Evolutionary conservation across 2,888 invertebrate species (phyloP), one percentile per base, ranked within the genome.

Genomic region (Agonopterix alstromeriana): DNA sequence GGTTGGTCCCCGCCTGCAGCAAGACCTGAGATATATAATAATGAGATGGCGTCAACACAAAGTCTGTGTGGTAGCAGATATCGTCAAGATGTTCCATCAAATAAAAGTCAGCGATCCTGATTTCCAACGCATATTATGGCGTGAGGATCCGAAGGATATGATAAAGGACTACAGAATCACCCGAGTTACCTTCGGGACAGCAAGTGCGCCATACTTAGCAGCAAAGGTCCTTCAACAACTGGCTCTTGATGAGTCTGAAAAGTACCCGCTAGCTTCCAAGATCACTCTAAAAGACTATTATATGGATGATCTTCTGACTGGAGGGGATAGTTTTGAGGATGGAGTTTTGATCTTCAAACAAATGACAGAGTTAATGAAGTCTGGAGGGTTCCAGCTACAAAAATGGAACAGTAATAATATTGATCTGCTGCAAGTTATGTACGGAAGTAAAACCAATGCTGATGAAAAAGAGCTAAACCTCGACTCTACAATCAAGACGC

Each of bases 41-140:
- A 50, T 62, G 49, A 46, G 60, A 10, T 68, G 67, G 61, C 45
- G 66, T 36, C 38, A 8, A 0, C 46, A 61, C 45, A 52, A 49
- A 0, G 50, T 66, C 0, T 58, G 56, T 17, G 41, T 70, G 1
- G 54, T 57, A 0, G 60, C 65, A 0, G 69, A 65, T 42, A 55
- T 70, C 8, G 46, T 57, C 7, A 65, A 72, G 51, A 72, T 73
- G 68, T 73, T 66, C 41, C 46, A 67, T 0, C 61, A 65, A 41
- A 11, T 41, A n/a, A 10, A 11, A 3, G 41, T 41, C 11, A 7
- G 7, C 10, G 58, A 72, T 47, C 36, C 53, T 5, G 55, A 60
- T 11, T 63, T 43, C 38, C 63, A 64, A 44, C 46, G 63, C 5
- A 47, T 61, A 9, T 8, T 61, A 0, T 61, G 60, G 63, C 36